phyloP scores from a whole-genome alignment of 2,113 vertebrate species.

The Agapornis roseicollis region DNA sequence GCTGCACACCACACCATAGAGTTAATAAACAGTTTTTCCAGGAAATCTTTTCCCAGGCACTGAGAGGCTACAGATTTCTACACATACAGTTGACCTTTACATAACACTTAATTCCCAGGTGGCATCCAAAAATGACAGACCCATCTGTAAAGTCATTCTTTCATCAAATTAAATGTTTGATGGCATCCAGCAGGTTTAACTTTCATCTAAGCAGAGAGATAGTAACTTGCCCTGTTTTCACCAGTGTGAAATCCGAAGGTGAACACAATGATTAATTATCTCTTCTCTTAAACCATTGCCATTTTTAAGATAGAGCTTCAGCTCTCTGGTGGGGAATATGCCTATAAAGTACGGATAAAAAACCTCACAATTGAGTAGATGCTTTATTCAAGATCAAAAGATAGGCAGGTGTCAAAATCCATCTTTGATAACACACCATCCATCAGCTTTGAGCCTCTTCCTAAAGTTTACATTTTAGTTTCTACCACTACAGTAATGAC shows the following conservation, averaged over 20 bases:
- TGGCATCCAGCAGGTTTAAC: constrained; percentile 20
- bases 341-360: constrained; percentile 34
- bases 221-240: constrained; percentile 12
- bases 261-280: constrained; percentile 57
- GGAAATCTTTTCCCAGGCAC: constrained; percentile 1
- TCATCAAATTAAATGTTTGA: constrained; percentile 26
- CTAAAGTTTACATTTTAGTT: constrained; percentile 6
- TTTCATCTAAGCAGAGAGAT: background rate
- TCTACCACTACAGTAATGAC: background rate
- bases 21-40: constrained; percentile 49
- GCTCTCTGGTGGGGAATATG: constrained; percentile 1
- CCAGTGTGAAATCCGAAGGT: constrained; percentile 35
- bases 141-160: constrained; percentile 2
- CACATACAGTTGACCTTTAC: background rate
- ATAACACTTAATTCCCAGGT: constrained; percentile 32
- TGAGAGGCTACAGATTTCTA: background rate
- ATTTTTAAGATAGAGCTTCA: constrained; percentile 60
- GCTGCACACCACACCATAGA: background rate
- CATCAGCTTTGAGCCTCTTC: constrained; percentile 46
- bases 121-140: background rate
- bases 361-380: constrained; percentile 26
- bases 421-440: constrained; percentile 43
- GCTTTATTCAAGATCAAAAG: constrained; percentile 62
- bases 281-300: constrained; percentile 51
- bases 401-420: constrained; percentile 67